Evolutionary conservation across 1,140 invertebrate genomes (phyloP).

Genomic region (Spodoptera litura): DNA sequence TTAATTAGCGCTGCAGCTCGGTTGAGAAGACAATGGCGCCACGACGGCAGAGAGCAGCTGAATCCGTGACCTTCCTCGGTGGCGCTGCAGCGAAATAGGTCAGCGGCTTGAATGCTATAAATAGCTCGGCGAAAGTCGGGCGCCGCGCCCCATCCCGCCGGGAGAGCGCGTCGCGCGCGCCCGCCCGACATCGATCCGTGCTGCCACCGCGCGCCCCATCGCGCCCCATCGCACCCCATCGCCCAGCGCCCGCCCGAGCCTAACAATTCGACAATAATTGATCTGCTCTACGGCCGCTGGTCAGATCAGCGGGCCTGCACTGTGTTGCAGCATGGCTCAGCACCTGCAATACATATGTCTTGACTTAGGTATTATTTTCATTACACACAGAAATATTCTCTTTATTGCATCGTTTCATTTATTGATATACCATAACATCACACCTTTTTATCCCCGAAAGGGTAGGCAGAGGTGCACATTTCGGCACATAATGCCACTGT

Average conservation of each 20-base stretch:
- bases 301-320: conserved; percentile 1
- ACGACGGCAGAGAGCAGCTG: conserved; percentile 78
- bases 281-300: conserved; percentile 53
- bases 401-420: too few species aligned
- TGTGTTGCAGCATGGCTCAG: background rate
- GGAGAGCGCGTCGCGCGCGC: conserved; percentile 64
- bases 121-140: conserved; percentile 84
- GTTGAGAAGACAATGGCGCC: conserved; percentile 83
- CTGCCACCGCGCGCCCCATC: conserved; percentile 56
- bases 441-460: too few species aligned
- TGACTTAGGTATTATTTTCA: background rate
- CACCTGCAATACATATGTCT: background rate
- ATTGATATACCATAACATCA: too few species aligned
- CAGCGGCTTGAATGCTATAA: conserved; percentile 85
- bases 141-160: conserved; percentile 76
- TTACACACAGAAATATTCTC: too few species aligned
- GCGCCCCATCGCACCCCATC: conserved; percentile 49
- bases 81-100: conserved; percentile 84
- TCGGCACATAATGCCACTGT: too few species aligned
- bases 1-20: conserved; percentile 84
- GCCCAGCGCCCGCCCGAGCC: conserved; percentile 54
- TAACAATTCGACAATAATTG: conserved; percentile 72
- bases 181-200: conserved; percentile 76
- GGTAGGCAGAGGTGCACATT: too few species aligned
- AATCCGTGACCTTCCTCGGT: conserved; percentile 84